A percentile compares a stretch with the other conserved stretches of the same genome.
phyloP scores from a whole-genome alignment of 2,888 invertebrate genomes.

The Nowickia ferox region DNA sequence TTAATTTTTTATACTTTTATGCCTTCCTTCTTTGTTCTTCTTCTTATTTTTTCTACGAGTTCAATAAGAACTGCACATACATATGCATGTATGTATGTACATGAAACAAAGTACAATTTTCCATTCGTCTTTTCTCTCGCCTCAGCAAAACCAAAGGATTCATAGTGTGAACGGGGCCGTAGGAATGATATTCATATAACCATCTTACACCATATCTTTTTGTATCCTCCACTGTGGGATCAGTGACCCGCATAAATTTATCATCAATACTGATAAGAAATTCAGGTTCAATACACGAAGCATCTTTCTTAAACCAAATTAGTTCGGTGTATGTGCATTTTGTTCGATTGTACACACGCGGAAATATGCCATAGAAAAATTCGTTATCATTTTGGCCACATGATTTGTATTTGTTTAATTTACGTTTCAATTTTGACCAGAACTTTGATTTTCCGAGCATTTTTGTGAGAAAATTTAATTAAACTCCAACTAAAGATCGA shows the following conservation, averaged over 20 bases:
- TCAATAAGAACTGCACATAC: not conserved
- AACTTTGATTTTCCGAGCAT: conserved; percentile 74
- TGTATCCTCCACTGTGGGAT: conserved; percentile 83
- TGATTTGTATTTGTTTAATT: conserved; percentile 70
- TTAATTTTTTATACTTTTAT: too few species aligned
- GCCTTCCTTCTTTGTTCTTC: too few species aligned
- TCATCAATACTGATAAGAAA: conserved; percentile 85
- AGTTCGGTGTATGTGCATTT: conserved; percentile 74
- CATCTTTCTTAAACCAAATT: conserved; percentile 73
- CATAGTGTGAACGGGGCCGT: too few species aligned
- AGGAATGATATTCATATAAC: not conserved
- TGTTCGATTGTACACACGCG: conserved; percentile 75
- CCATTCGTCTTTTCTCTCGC: too few species aligned
- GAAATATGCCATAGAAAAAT: conserved; percentile 77
- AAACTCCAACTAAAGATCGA: not conserved
- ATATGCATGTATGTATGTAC: not conserved
- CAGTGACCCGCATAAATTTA: conserved; percentile 85
- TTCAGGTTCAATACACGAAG: conserved; percentile 78
- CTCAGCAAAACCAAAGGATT: too few species aligned
- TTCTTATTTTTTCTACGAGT: too few species aligned
- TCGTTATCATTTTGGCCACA: conserved; percentile 73
- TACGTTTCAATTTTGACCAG: conserved; percentile 67
- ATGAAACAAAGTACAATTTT: not conserved
- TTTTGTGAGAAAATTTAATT: conserved; percentile 3
- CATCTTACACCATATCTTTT: conserved; percentile 75